These are phyloP conservation scores for Pangasius macronema DNA, from an alignment of 2,797 vertebrate species.

Conservation along the genomic window DNA sequence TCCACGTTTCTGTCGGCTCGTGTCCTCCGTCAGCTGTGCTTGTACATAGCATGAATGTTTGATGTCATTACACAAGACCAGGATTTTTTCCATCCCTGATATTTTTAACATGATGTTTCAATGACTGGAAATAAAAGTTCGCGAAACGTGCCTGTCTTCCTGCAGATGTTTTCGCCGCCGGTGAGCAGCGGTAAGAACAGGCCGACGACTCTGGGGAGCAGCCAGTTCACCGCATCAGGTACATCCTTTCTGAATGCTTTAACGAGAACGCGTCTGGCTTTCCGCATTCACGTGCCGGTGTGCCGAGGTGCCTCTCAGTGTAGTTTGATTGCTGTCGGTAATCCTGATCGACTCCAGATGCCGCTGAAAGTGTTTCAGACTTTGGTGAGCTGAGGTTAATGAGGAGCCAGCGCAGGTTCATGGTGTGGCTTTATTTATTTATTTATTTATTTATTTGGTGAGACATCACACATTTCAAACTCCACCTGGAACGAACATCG, in stretches of 20 bases:
- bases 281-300: slow-evolving; percentile 14
- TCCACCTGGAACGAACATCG: slow-evolving; percentile 59
- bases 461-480: slow-evolving; percentile 61
- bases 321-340: slow-evolving; percentile 43
- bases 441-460: no score
- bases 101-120: background rate
- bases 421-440: background rate
- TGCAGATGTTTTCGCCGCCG: slow-evolving; percentile 99
- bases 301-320: slow-evolving; percentile 22
- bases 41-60: background rate
- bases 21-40: background rate
- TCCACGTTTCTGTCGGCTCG: background rate
- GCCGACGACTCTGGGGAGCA: slow-evolving; percentile 95
- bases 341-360: slow-evolving; percentile 42
- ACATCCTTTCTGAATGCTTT: slow-evolving; percentile 52
- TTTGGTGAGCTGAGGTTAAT: slow-evolving; percentile 52
- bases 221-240: slow-evolving; percentile 97
- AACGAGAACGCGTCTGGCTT: slow-evolving; percentile 39
- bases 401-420: slow-evolving; percentile 56
- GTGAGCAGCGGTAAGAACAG: slow-evolving; percentile 95
- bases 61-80: background rate
- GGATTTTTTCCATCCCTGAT: background rate
- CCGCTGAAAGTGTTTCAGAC: slow-evolving; percentile 51
- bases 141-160: slow-evolving; percentile 57
- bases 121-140: background rate